These are phyloP conservation scores for Gonioctena quinquepunctata DNA, from an alignment of 1,140 invertebrate species.

Conservation along the genomic window DNA sequence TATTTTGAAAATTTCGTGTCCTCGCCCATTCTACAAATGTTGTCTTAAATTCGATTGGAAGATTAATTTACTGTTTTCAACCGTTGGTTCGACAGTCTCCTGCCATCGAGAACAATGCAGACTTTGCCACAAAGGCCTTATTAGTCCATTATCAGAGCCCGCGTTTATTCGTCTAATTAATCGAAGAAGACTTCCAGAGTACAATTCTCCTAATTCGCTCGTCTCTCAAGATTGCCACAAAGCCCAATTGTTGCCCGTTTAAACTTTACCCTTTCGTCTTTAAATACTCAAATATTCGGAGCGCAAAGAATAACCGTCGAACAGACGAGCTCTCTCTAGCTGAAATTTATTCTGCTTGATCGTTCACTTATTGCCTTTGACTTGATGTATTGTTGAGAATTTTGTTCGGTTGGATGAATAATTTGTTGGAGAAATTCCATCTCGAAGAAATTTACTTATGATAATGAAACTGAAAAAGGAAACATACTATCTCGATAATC, in stretches of 20 bases:
- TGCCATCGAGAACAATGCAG: slow-evolving; percentile 2
- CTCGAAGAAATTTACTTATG: too few relatives aligned
- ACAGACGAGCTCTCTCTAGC: not conserved
- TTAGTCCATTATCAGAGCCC: slow-evolving; percentile 2
- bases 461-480: too few relatives aligned
- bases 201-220: not conserved
- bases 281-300: not conserved
- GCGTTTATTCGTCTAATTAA: slow-evolving; percentile 25
- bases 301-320: not conserved
- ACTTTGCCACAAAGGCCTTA: slow-evolving; percentile 15
- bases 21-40: too few relatives aligned
- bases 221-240: not conserved
- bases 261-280: not conserved
- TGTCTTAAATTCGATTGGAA: too few relatives aligned
- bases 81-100: not conserved
- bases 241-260: not conserved
- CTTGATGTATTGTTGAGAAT: not conserved
- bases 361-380: slow-evolving; percentile 6
- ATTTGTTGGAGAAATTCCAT: not conserved
- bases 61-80: too few relatives aligned
- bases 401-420: not conserved
- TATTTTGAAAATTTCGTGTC: too few relatives aligned
- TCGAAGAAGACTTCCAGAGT: slow-evolving; percentile 3
- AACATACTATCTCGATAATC: too few relatives aligned
- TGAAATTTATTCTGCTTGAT: not conserved